Evolutionary conservation across 1,140 invertebrate genomes (phyloP), one percentile per base, ranked within the genome.

Genomic region (Oryzaephilus surinamensis): DNA sequence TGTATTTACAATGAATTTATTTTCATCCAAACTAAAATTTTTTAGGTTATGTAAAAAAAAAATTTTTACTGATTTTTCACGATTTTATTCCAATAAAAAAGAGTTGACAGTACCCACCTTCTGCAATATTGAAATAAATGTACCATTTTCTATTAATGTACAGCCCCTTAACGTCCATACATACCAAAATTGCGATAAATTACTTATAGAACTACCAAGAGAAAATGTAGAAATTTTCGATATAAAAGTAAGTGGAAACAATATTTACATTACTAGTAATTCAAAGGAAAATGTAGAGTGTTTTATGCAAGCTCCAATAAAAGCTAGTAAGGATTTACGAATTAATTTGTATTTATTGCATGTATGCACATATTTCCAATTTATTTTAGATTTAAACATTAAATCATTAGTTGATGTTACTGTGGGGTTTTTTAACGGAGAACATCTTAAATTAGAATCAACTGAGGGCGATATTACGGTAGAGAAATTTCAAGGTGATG

Each of bases 341-440:
- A n/a, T n/a, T 14, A 41, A 41, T 30, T 38, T 34, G 17, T 34
- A 14, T 23, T 33, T 29, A 15, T 16, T 18, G 4, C n/a, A 10
- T n/a, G 8, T 28, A 20, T 16, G 1, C 1, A 17, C 19, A 30
- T n/a, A 18, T 35, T 41, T 12, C 27, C 11, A 16, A 14, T 8
- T 17, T 52, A 7, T 49, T 48, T 11, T 16, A 56, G 54, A 54
- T 46, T 41, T 56, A 13, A 18, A 50, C 36, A 32, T 54, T n/a
- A 35, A 35, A 24, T 34, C 46, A 7, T 21, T 35, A 17, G 42
- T 40, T 32, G 37, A 47, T 34, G 45, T 54, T 12, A 28, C 28
- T 19, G 18, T 47, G 13, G 52, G 52, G 2, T 45, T 20, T 27
- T 52, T 54, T 33, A 38, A 50, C 30, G 45, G 50, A 8, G 40